Conservation (phyloP, 2,113 vertebrate genomes). For the Lasiurus cinereus region DNA sequence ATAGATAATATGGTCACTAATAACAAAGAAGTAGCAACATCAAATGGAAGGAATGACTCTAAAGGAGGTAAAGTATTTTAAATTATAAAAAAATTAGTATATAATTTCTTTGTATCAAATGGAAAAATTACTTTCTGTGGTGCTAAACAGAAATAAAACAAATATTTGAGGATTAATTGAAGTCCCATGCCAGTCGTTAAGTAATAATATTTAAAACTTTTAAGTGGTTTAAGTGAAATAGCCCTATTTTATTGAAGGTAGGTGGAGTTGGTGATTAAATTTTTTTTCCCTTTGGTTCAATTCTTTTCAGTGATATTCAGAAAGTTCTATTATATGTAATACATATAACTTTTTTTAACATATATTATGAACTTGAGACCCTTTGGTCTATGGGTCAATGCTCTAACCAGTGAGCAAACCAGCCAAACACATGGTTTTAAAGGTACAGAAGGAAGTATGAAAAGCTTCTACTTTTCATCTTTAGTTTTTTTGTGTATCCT, state of each 20-base stretch:
- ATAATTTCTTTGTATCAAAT: neutral
- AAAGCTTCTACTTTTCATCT: neutral
- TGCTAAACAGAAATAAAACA: neutral
- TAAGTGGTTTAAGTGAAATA: conserved; percentile 24
- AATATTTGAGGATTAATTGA: conserved; percentile 3
- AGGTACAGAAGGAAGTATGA: neutral
- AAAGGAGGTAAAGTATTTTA: conserved; percentile 89
- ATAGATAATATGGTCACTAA: conserved; percentile 45
- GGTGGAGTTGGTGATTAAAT: neutral
- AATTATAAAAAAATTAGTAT: neutral
- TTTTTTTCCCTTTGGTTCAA: neutral
- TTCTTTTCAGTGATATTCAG: conserved; percentile 8
- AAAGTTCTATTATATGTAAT: neutral
- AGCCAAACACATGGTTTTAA: neutral
- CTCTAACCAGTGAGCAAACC: too few species aligned
- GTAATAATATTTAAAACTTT: neutral
- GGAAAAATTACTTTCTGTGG: neutral
- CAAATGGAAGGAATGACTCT: conserved; percentile 78
- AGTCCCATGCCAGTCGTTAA: neutral
- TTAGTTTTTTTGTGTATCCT: neutral
- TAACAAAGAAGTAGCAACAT: conserved; percentile 75
- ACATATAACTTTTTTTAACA: too few species aligned
- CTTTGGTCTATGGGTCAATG: too few species aligned
- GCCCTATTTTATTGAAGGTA: conserved; percentile 13
- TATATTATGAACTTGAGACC: too few species aligned